Evolutionary conservation across 1,140 invertebrate genomes (phyloP).

Genomic region (Rhagoletis pomonella): DNA sequence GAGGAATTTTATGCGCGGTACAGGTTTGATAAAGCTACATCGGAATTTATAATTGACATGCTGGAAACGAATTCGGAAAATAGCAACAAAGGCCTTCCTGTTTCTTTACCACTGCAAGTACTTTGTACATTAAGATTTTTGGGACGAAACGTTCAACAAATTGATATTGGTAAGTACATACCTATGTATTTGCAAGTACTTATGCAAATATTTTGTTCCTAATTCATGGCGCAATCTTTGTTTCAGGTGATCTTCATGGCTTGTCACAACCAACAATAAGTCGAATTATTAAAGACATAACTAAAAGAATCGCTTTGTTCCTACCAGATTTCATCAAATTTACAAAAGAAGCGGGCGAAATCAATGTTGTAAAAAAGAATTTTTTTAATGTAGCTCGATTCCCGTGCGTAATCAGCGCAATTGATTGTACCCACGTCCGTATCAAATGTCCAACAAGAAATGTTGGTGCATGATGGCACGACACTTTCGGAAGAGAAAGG

Average conservation of each 20-base stretch:
- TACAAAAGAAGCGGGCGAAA: background rate
- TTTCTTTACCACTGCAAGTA: background rate
- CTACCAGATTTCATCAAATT: conserved; percentile 18
- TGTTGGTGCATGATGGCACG: too few relatives aligned
- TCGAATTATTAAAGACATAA: background rate
- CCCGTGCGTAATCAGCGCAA: background rate
- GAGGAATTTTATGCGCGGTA: background rate
- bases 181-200: background rate
- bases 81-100: background rate
- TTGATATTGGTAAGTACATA: background rate
- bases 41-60: conserved; percentile 16
- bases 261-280: conserved; percentile 19
- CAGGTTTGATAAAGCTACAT: conserved; percentile 14
- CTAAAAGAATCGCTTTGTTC: background rate
- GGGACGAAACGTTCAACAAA: conserved; percentile 4
- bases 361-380: background rate
- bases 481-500: conserved; percentile 24
- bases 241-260: conserved; percentile 7
- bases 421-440: conserved; percentile 15
- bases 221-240: too few relatives aligned
- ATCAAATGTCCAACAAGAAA: conserved; percentile 17
- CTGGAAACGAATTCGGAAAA: background rate
- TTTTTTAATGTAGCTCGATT: too few relatives aligned
- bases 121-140: background rate
- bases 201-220: background rate